Evolutionary conservation across 1,140 invertebrate species (phyloP).

Genomic region (Pseudachorutes palmiensis): DNA sequence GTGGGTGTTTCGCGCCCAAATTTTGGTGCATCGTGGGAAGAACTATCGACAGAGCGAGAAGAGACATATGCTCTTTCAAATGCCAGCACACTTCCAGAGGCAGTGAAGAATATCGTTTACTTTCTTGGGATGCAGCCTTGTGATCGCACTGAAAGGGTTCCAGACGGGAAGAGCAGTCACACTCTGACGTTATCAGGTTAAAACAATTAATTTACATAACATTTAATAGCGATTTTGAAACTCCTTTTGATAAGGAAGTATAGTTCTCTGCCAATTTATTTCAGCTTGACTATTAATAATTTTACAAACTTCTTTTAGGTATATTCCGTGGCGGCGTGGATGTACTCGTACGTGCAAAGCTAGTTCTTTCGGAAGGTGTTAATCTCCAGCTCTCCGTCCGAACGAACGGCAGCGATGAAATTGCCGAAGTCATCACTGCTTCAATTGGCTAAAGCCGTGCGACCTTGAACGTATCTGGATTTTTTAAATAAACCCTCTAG

Average conservation of each 20-base stretch:
- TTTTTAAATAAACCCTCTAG: too few relatives aligned
- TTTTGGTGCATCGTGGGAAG: constrained; percentile 67
- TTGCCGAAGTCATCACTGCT: constrained; percentile 75
- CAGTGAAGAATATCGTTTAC: constrained; percentile 74
- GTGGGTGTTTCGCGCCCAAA: constrained; percentile 69
- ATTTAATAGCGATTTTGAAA: too few relatives aligned
- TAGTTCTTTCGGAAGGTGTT: constrained; percentile 66
- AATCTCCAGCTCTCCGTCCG: constrained; percentile 63
- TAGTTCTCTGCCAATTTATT: too few relatives aligned
- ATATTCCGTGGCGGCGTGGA: constrained; percentile 82
- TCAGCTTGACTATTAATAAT: constrained; percentile 4
- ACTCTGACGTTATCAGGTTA: constrained; percentile 66
- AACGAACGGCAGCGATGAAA: constrained; percentile 49
- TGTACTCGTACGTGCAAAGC: constrained; percentile 73
- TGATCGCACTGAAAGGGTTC: constrained; percentile 74
- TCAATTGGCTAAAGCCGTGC: constrained; percentile 77
- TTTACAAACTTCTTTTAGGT: constrained; percentile 50
- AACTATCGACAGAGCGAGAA: constrained; percentile 63
- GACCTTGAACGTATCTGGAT: too few relatives aligned
- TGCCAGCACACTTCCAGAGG: constrained; percentile 71
- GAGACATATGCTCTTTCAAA: constrained; percentile 82
- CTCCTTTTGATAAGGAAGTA: constrained; percentile 6
- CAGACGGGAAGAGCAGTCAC: constrained; percentile 73
- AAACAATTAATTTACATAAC: constrained; percentile 20
- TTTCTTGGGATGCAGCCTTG: constrained; percentile 83